These are phyloP conservation scores for Erebia palarica DNA, from an alignment of 2,888 invertebrate species.

Conservation along the genomic window DNA sequence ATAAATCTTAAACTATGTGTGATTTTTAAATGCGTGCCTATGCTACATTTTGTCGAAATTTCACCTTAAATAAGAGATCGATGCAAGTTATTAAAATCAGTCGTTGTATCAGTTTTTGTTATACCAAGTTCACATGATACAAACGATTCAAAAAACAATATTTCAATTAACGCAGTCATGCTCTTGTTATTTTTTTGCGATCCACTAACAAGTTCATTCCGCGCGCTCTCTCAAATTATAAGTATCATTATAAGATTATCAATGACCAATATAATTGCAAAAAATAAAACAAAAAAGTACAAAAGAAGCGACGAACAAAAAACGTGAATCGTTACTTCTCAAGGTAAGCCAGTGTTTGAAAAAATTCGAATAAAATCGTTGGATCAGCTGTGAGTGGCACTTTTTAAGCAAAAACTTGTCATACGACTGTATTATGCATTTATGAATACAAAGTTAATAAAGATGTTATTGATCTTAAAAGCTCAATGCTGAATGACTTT, in stretches of 20 bases:
- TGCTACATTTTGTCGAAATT: neutral
- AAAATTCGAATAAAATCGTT: constrained; percentile 42
- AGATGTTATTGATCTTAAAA: constrained; percentile 15
- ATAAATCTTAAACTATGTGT: too few species aligned
- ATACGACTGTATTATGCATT: neutral
- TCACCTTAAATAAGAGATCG: neutral
- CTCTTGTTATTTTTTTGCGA: constrained; percentile 18
- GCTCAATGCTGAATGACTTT: neutral
- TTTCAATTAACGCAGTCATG: constrained; percentile 14
- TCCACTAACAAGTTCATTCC: constrained; percentile 7
- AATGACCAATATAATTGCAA: constrained; percentile 25
- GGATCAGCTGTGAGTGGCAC: constrained; percentile 38
- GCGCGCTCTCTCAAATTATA: constrained; percentile 10
- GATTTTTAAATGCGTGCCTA: too few species aligned
- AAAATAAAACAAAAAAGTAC: constrained; percentile 48
- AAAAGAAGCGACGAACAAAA: constrained; percentile 54
- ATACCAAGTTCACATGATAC: constrained; percentile 2
- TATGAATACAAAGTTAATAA: constrained; percentile 11
- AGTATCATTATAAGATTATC: constrained; percentile 19
- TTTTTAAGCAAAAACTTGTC: constrained; percentile 20
- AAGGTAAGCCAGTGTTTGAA: constrained; percentile 62
- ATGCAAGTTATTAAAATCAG: neutral
- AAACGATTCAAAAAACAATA: constrained; percentile 8
- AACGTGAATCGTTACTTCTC: constrained; percentile 70
- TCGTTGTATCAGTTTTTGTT: neutral